Evolutionary conservation across 2,888 invertebrate species (phyloP).

Genomic region (Arctia plantaginis): DNA sequence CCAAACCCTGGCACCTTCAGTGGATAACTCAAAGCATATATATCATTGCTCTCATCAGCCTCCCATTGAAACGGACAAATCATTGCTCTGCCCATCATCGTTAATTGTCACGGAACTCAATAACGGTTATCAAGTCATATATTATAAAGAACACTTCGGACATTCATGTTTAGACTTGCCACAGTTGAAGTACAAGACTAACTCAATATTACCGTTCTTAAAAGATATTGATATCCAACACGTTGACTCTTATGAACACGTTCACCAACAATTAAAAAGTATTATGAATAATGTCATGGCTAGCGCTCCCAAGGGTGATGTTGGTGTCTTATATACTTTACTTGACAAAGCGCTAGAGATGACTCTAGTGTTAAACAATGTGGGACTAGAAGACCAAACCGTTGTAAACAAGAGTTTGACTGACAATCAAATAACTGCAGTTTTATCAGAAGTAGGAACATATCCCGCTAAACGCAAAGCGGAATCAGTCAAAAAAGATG

Average conservation of each 20-base stretch:
- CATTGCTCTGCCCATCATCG: slow-evolving; percentile 65
- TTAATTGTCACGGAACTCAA: slow-evolving; percentile 58
- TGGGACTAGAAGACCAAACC: slow-evolving; percentile 46
- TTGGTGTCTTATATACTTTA: slow-evolving; percentile 55
- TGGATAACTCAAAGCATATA: slow-evolving; percentile 52
- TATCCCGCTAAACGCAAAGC: slow-evolving; percentile 42
- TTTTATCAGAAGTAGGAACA: slow-evolving; percentile 48
- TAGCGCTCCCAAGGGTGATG: slow-evolving; percentile 61
- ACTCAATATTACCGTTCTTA: slow-evolving; percentile 54
- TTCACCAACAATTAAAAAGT: slow-evolving; percentile 64
- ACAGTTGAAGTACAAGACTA: slow-evolving; percentile 55
- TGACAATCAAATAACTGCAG: slow-evolving; percentile 57
- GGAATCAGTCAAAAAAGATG: slow-evolving; percentile 27
- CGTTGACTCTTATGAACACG: slow-evolving; percentile 37
- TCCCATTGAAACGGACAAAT: slow-evolving; percentile 10
- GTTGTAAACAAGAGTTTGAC: slow-evolving; percentile 39
- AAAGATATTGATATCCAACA: slow-evolving; percentile 36
- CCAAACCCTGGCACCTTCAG: slow-evolving; percentile 39
- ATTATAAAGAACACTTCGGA: slow-evolving; percentile 63
- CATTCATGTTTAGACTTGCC: slow-evolving; percentile 47
- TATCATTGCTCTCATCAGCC: slow-evolving; percentile 62
- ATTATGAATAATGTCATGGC: slow-evolving; percentile 60
- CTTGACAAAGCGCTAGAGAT: slow-evolving; percentile 67
- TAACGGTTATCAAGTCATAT: slow-evolving; percentile 67
- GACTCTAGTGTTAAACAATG: slow-evolving; percentile 59